Conservation (phyloP, 2,797 vertebrate species). For the Steatocranus sp. region DNA sequence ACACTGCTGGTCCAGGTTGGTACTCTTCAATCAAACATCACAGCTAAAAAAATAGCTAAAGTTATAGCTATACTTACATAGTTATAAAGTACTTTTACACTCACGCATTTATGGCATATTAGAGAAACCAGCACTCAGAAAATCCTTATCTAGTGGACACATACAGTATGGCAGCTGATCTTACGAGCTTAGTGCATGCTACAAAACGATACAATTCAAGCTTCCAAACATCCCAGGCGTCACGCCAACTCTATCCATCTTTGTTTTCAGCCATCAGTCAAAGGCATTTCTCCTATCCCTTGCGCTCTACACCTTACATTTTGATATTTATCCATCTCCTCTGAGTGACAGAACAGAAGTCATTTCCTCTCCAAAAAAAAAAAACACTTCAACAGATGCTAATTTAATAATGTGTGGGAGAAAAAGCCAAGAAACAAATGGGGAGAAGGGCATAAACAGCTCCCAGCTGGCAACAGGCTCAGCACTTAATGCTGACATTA, state of each 20-base stretch:
- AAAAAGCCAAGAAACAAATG: slow-evolving; percentile 69
- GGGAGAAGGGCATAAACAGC: slow-evolving; percentile 62
- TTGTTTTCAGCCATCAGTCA: slow-evolving; percentile 34
- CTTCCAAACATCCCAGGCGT: slow-evolving; percentile 12
- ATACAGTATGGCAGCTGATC: not conserved
- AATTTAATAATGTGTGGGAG: slow-evolving; percentile 74
- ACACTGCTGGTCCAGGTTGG: not conserved
- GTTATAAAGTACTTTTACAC: not conserved
- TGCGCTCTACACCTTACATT: slow-evolving; percentile 35
- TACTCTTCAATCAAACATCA: not conserved
- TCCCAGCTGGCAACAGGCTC: slow-evolving; percentile 56
- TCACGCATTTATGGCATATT: not conserved
- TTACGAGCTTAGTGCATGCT: not conserved
- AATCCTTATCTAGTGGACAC: not conserved
- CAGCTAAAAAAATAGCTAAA: not conserved
- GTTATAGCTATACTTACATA: not conserved
- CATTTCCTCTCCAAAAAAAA: slow-evolving; percentile 53
- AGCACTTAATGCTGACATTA: slow-evolving; percentile 74
- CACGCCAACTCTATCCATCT: not conserved
- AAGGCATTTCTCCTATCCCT: slow-evolving; percentile 4
- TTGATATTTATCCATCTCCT: slow-evolving; percentile 61
- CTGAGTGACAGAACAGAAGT: slow-evolving; percentile 56
- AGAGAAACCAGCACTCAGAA: not conserved
- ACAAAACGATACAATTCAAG: not conserved
- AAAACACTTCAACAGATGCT: slow-evolving; percentile 70